These are phyloP conservation scores for Aptenodytes forsteri DNA, from an alignment of 2,113 vertebrate genomes.

Conservation along the genomic window DNA sequence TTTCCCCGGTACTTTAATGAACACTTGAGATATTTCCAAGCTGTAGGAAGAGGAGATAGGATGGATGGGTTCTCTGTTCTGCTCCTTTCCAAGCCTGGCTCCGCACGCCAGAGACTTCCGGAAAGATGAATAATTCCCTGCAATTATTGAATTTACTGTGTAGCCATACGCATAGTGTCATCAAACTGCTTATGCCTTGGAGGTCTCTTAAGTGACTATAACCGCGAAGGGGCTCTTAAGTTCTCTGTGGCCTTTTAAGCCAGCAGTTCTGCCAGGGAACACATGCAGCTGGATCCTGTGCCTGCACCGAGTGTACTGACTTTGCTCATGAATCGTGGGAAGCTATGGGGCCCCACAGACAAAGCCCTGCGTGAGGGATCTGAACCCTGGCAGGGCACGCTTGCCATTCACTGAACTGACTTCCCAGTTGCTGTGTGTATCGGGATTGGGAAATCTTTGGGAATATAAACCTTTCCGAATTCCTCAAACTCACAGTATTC, in stretches of 20 bases:
- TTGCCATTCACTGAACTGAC: background rate
- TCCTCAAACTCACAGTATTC: background rate
- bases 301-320: fast-evolving
- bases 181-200: background rate
- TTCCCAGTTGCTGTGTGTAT: background rate
- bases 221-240: fast-evolving
- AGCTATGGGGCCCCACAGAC: background rate
- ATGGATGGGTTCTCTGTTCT: background rate
- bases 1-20: background rate
- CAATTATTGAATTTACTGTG: background rate
- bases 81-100: background rate
- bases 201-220: background rate
- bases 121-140: background rate
- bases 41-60: background rate
- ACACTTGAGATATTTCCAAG: background rate
- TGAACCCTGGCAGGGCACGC: background rate
- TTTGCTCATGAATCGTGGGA: fast-evolving
- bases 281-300: background rate
- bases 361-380: background rate
- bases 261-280: background rate
- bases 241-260: background rate
- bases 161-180: background rate
- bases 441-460: background rate
- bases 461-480: background rate
- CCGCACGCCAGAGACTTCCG: fast-evolving